A percentile compares a stretch with the other conserved stretches of the same genome.
phyloP scores from a whole-genome alignment of 2,888 invertebrate species.

The Miltochrista miniata region DNA sequence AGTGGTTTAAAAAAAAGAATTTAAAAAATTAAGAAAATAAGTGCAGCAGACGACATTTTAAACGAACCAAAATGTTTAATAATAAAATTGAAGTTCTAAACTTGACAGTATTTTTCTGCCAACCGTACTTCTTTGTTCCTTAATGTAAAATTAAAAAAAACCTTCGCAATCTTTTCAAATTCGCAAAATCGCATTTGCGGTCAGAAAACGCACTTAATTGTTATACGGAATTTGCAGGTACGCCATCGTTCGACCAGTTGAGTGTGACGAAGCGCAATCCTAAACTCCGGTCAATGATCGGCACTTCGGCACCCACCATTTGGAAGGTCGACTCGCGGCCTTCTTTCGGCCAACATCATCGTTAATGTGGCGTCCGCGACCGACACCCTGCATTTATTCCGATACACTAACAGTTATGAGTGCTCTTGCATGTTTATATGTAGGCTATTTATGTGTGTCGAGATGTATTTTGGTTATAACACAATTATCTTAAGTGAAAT shows the following conservation, averaged over 20 bases:
- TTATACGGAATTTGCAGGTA: slow-evolving; percentile 41
- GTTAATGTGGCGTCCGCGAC: slow-evolving; percentile 58
- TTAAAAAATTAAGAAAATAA: too few species aligned
- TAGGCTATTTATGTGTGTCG: slow-evolving; percentile 79
- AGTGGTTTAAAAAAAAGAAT: too few species aligned
- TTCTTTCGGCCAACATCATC: slow-evolving; percentile 73
- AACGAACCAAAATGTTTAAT: too few species aligned
- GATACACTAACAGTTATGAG: slow-evolving; percentile 75
- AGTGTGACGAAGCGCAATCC: slow-evolving; percentile 54
- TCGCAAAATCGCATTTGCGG: slow-evolving; percentile 50
- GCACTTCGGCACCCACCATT: slow-evolving; percentile 68
- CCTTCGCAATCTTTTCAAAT: slow-evolving; percentile 12
- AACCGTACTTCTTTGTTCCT: background rate
- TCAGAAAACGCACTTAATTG: slow-evolving; percentile 42
- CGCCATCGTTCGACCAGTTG: slow-evolving; percentile 45
- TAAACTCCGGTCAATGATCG: slow-evolving; percentile 71
- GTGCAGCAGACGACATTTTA: too few species aligned
- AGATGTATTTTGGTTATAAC: slow-evolving; percentile 61
- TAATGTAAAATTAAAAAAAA: background rate
- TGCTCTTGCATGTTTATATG: slow-evolving; percentile 76
- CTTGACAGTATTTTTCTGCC: background rate
- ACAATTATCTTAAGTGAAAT: slow-evolving; percentile 61
- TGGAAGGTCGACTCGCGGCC: slow-evolving; percentile 81
- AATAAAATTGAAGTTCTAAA: background rate
- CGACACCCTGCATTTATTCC: slow-evolving; percentile 76